A percentile compares a stretch with the other conserved stretches of the same genome.
These are phyloP conservation scores for Schizaphis graminum DNA, from an alignment of 2,888 invertebrate species.

Conservation along the genomic window DNA sequence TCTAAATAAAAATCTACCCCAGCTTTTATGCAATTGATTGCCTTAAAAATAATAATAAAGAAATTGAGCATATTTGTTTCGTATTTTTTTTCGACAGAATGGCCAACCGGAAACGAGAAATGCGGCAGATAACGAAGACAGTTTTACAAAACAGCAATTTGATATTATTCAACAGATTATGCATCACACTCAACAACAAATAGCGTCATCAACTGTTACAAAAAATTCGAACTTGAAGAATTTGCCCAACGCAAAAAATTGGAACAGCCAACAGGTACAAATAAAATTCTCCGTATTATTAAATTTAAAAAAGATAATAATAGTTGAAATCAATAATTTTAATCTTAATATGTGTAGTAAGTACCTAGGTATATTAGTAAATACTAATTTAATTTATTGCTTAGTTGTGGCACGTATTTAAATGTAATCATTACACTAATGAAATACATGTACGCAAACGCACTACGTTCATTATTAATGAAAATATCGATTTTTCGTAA, in stretches of 20 bases:
- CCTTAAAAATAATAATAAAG: constrained; percentile 16
- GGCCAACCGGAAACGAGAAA: constrained; percentile 34
- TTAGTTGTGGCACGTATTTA: neutral
- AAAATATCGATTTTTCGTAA: constrained; percentile 10
- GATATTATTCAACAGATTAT: constrained; percentile 84
- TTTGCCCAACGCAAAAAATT: constrained; percentile 39
- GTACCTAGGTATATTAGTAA: neutral
- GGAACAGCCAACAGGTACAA: constrained; percentile 53
- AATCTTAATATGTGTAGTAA: neutral
- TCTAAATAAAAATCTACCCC: constrained; percentile 41
- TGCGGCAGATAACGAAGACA: constrained; percentile 74
- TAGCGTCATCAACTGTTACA: constrained; percentile 70
- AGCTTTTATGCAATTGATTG: constrained; percentile 4
- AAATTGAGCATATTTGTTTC: neutral
- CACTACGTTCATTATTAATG: neutral
- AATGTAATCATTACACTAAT: neutral
- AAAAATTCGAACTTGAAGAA: constrained; percentile 44
- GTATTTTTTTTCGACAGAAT: constrained; percentile 10
- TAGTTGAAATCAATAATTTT: neutral
- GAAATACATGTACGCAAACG: neutral
- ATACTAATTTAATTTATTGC: neutral
- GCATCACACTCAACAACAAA: constrained; percentile 81
- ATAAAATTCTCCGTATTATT: neutral
- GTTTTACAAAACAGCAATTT: constrained; percentile 80
- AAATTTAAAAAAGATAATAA: neutral